Base-by-base conservation (phyloP, 2,113 vertebrate species). In the Odontesthes bonariensis region DNA sequence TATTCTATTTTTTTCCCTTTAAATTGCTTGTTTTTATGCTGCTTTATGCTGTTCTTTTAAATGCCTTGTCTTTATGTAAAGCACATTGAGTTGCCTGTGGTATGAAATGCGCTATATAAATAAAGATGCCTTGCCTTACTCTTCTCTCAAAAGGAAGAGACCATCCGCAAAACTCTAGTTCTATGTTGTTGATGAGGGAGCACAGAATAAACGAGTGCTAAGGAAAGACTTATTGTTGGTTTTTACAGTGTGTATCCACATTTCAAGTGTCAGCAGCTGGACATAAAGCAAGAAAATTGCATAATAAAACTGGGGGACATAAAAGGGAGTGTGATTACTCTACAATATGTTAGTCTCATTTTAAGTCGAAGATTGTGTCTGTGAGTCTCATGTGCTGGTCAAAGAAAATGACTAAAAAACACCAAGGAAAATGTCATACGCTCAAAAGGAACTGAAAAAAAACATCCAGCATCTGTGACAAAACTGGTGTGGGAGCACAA, bases 231-330 rank as follows among this genome's bases (percentile, higher is more conserved):
- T 66, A 55, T 63, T 57, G 52, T 69, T 56, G 58, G 55, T 79
- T 74, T 85, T 82, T 74, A 76, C 62, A 60, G 54, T 23, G 31
- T 69, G 60, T 55, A 35, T 49, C 57, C 59, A 77, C 57, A 79
- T 60, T 73, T 73, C 32, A 63, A 69, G 69, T 35, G 74, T 65
- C 54, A 67, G 72, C 60, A 54, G 55, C 62, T 77, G 68, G 54
- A 68, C 47, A 66, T 76, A 86, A 87, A 83, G 62, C 19, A 77
- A 35, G 73, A 32, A 71, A 74, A 84, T 81, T 81, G 70, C 80
- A 71, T 83, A 70, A 64, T 83, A 84, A 89, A 88, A 82, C 35
- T 62, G 44, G 12, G 2, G 51, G 64, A 9, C 20, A 70, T 72
- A 67, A 74, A 84, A 72, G 70, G 53, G 33, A 55, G 23, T 46